Base-by-base conservation (phyloP, 2,113 vertebrate species). In the Osmerus mordax region DNA sequence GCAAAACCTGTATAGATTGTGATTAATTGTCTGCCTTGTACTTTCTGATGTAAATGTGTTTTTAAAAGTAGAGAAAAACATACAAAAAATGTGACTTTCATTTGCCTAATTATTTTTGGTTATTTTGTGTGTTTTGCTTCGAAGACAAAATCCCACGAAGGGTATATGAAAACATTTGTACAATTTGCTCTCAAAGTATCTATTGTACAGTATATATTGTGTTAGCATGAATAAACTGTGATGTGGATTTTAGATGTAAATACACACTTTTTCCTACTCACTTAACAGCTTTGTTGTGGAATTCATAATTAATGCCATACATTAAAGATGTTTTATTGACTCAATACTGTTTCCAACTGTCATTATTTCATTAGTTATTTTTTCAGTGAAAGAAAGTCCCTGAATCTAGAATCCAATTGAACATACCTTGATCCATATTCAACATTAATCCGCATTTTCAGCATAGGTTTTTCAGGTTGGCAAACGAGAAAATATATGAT, bases 231-330 rank as follows among this genome's bases (percentile, higher is more conserved):
- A 87, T 94, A 91, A 90, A 91, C 91, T 93, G 93, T 94, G 91
- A 92, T 89, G 94, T 96, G 94, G 92, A 92, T 93, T 91, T 93
- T 94, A 95, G 92, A 92, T 97, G 95, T 95, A 96, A 94, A 97
- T 95, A 96, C 81, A 89, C 80, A 79, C 75, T 74, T 89, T 90
- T 89, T 88, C 89, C 93, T 90, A 89, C 90, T 92, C 92, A 93
- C 91, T 91, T 89, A 86, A 93, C 92, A 92, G 91, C 93, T 94
- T 93, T 97, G 92, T 93, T 92, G 94, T 96, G 94, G 86, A 21
- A 94, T 94, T 95, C 92, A 94, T 94, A 89, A 94, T 92, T 93
- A 95, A 94, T 91, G 92, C 91, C 89, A 90, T 90, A 92, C 74
- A 93, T 89, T 89, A 92, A 94, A 88, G 76, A 62, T 90, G 90